These are phyloP conservation scores for Tachuris rubrigastra DNA, from an alignment of 2,113 vertebrate genomes.

Conservation along the genomic window DNA sequence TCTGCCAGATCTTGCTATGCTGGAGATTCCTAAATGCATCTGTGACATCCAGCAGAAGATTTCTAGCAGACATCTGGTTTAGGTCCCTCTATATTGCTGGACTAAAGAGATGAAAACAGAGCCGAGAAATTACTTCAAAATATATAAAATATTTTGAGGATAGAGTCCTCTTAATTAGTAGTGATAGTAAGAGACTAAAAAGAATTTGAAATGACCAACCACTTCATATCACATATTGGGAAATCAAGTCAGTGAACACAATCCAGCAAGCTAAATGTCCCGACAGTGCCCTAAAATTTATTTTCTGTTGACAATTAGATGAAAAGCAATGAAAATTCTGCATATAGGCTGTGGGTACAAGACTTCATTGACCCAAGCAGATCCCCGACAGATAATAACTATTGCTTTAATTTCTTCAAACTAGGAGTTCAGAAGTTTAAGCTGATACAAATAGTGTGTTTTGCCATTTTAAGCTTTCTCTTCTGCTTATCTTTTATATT, in stretches of 20 bases:
- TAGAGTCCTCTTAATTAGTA: neutral
- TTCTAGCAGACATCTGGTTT: neutral
- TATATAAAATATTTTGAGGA: neutral
- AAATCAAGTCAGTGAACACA: neutral
- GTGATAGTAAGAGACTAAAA: neutral
- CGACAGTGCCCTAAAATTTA: neutral
- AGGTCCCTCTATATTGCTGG: neutral
- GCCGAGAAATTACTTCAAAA: neutral
- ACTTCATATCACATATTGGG: neutral
- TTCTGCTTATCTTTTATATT: slow-evolving; percentile 14
- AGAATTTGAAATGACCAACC: neutral
- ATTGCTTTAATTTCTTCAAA: neutral
- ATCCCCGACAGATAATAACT: slow-evolving; percentile 13
- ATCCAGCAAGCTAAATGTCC: neutral
- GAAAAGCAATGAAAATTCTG: neutral
- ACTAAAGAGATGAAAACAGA: neutral
- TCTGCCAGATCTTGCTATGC: neutral
- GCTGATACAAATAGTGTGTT: neutral
- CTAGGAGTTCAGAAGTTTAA: slow-evolving; percentile 29
- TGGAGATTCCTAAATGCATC: neutral
- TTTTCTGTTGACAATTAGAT: neutral
- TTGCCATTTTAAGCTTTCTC: neutral
- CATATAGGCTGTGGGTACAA: neutral
- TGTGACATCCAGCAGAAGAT: neutral
- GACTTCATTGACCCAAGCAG: neutral